These are phyloP conservation scores for Morus bassanus DNA, from an alignment of 2,797 vertebrate species.

Conservation along the genomic window DNA sequence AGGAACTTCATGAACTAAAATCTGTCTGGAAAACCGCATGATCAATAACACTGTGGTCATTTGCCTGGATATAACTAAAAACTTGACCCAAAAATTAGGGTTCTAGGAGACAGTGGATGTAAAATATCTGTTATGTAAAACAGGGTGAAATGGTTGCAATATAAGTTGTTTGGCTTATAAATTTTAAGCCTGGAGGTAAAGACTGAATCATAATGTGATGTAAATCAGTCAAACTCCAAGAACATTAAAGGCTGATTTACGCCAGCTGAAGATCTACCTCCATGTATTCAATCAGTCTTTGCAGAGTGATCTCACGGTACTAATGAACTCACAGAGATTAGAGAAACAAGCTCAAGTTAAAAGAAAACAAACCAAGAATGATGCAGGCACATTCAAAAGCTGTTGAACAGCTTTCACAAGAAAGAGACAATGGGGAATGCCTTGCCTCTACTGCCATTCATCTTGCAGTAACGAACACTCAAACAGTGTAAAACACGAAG, in stretches of 20 bases:
- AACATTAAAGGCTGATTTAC: not conserved
- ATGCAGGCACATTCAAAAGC: not conserved
- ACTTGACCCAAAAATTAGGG: not conserved
- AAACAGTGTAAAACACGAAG: not conserved
- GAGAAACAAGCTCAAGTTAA: not conserved
- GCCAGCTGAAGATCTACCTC: not conserved
- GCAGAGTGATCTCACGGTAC: not conserved
- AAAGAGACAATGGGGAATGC: not conserved
- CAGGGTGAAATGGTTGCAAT: not conserved
- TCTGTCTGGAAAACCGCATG: fast-evolving
- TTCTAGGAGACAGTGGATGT: not conserved
- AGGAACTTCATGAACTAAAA: not conserved
- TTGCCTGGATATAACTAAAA: not conserved
- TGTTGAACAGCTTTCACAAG: not conserved
- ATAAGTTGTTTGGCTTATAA: not conserved
- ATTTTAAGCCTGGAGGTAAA: not conserved
- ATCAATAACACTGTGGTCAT: not conserved
- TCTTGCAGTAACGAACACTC: not conserved
- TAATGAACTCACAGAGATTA: not conserved
- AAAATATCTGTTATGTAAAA: not conserved
- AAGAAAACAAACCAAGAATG: not conserved
- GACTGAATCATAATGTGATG: not conserved
- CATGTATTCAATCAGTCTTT: not conserved
- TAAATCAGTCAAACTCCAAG: not conserved
- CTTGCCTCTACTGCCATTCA: not conserved